Base-by-base conservation (phyloP, 2,797 vertebrate species). In the Neosilurus mollespiculum region DNA sequence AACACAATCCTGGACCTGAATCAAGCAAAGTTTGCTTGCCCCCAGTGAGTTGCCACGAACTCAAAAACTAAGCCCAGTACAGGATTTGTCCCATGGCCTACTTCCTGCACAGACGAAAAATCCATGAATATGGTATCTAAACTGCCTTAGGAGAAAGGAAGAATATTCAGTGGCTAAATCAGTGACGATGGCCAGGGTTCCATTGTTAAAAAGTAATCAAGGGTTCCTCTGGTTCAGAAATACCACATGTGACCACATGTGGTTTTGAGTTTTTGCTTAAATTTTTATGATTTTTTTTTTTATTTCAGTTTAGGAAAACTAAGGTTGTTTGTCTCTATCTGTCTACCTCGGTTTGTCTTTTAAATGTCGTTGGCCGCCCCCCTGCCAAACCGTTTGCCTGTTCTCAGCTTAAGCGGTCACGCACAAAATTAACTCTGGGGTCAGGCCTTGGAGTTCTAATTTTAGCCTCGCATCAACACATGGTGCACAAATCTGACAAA, bases 361-460 rank as follows among this genome's bases (percentile, higher is more conserved):
- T 59, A 1, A 79, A 26, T n/a, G 18, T 30, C 7, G 4, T 15
- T 11, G 1, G 53, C 53, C 53, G 66, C 24, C 30, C 61, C 65
- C 15, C 72, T 61, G 24, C 81, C 62, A 10, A 59, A 59, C 34
- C 51, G 34, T 70, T 26, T 26, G 18, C 54, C 30, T 61, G 18
- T 62, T 69, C 70, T n/a, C 22, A 9, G 78, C 79, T 30, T 58
- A 49, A 51, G 34, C 62, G 14, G 16, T 62, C 72, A 61, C n/a
- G 26, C 64, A 64, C 61, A 73, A 75, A 84, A 80, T 80, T 73
- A 84, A 72, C 83, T 66, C 67, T 11, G 49, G 77, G 73, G 30
- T 51, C 81, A 43, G 15, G 22, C 67, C 69, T 30, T 70, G 67
- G 56, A 34, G 78, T 83, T 79, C 72, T 79, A 79, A 70, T 79